Conservation (phyloP, 2,113 vertebrate genomes). For the Anthoscopus minutus region DNA sequence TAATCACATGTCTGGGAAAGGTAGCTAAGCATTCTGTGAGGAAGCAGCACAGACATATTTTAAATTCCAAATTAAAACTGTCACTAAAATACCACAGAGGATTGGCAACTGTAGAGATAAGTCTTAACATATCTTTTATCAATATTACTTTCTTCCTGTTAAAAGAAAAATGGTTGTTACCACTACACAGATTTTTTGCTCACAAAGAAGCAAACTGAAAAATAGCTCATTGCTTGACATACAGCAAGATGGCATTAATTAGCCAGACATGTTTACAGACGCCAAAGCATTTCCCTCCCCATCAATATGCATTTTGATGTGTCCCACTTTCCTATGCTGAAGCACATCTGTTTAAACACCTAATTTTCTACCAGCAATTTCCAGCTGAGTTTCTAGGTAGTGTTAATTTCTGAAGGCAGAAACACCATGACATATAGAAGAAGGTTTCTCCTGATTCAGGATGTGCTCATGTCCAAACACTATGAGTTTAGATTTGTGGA, state of each 20-base stretch:
- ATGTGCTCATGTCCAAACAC: neutral
- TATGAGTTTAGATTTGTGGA: neutral
- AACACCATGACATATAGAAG: neutral
- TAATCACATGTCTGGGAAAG: neutral
- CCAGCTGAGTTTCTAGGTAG: neutral
- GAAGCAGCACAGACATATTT: neutral
- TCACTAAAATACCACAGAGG: neutral
- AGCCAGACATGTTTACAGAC: slow-evolving; percentile 12
- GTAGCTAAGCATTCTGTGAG: neutral
- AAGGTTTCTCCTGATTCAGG: neutral
- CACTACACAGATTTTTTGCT: neutral
- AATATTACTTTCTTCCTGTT: neutral
- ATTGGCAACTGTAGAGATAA: neutral
- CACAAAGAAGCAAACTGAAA: neutral
- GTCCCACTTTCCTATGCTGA: neutral
- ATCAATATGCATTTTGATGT: neutral
- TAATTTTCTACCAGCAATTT: neutral
- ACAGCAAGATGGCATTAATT: slow-evolving; percentile 17
- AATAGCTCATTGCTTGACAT: neutral
- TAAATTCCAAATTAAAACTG: neutral
- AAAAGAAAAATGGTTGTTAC: neutral
- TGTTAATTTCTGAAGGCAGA: neutral
- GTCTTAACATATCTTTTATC: neutral
- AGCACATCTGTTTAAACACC: neutral
- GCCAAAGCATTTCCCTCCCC: neutral